phyloP scores from a whole-genome alignment of 2,797 vertebrate genomes.

The Lemur catta region DNA sequence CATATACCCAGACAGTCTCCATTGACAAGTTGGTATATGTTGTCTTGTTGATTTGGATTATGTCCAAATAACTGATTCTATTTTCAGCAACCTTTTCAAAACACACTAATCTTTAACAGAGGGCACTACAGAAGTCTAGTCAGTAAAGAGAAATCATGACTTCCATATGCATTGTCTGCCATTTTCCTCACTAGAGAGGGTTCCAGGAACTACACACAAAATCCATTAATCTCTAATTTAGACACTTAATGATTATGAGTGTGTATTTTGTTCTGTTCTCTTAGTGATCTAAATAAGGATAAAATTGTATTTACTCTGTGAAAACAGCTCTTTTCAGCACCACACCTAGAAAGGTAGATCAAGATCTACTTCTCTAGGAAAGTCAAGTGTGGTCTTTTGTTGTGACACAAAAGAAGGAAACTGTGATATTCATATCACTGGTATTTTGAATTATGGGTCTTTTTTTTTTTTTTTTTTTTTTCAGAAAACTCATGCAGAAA shows the following conservation, averaged over 20 bases:
- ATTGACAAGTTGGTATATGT: not conserved
- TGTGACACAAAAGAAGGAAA: not conserved
- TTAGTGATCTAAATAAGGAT: not conserved
- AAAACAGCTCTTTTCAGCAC: not conserved
- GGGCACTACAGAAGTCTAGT: not conserved
- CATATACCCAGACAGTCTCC: not conserved
- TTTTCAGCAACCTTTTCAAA: not conserved
- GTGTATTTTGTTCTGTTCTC: not conserved
- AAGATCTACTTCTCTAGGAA: not conserved
- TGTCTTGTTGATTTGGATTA: not conserved
- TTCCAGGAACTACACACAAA: not conserved
- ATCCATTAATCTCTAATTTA: not conserved
- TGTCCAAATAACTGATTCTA: not conserved
- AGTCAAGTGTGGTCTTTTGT: not conserved
- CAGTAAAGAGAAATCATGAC: not conserved
- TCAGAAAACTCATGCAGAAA: not conserved
- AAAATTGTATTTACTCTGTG: not conserved
- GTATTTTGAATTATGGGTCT: not conserved
- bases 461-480: not conserved
- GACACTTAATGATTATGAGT: not conserved
- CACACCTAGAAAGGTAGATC: not conserved
- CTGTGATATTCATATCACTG: not conserved
- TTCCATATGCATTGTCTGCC: not conserved
- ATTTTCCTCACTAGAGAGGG: not conserved
- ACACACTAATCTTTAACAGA: not conserved